Evolutionary conservation across 2,113 vertebrate species (phyloP).

Genomic region (Cephalopterus ornatus): DNA sequence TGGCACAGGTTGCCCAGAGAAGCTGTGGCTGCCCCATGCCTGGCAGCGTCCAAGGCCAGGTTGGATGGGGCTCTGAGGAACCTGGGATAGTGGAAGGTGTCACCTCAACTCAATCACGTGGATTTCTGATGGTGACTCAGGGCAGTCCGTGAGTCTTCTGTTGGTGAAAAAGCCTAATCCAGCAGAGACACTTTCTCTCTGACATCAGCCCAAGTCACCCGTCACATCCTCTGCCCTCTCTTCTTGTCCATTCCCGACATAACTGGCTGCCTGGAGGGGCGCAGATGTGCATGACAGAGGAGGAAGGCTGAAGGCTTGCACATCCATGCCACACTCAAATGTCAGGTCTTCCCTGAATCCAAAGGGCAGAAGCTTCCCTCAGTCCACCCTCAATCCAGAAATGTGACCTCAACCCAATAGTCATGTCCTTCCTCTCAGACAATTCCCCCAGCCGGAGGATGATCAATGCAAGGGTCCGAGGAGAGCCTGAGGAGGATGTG

Average conservation of each 20-base stretch:
- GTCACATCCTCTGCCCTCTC: not conserved
- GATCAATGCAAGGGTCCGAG: not conserved
- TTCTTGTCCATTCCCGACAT: not conserved
- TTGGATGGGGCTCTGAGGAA: not conserved
- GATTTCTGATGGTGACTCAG: not conserved
- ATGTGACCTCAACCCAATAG: not conserved
- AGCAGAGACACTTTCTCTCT: not conserved
- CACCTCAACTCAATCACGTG: too few relatives aligned
- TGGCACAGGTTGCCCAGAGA: not conserved
- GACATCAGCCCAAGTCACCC: not conserved
- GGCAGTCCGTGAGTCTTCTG: not conserved
- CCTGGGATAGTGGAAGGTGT: not conserved
- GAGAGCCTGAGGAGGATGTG: not conserved
- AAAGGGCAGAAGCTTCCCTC: conserved; percentile 15
- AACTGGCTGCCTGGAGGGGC: not conserved
- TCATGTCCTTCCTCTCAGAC: not conserved
- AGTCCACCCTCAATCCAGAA: not conserved
- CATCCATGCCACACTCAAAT: not conserved
- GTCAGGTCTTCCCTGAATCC: conserved; percentile 9
- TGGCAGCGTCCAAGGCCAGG: not conserved
- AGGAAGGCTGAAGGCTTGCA: not conserved
- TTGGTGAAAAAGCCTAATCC: not conserved
- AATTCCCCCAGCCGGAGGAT: not conserved
- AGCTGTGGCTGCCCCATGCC: not conserved
- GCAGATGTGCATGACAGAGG: not conserved